Percentiles rank a stretch among this genome's conserved stretches.
These are phyloP conservation scores for Ernsta delagoae DNA, from an alignment of 2,888 invertebrate species.

Conservation along the genomic window DNA sequence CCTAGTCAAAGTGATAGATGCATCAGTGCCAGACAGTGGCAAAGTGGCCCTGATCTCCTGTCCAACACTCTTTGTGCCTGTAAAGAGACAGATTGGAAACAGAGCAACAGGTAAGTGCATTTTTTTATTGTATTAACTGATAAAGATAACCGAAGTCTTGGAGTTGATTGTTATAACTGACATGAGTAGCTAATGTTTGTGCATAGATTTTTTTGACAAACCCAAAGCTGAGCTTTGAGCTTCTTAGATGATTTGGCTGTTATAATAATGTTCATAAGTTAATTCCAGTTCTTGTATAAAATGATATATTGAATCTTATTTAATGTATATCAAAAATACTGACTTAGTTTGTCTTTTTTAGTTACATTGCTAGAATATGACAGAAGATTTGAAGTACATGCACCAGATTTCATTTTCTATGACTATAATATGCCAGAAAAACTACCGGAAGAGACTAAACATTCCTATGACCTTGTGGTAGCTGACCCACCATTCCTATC, in stretches of 20 bases:
- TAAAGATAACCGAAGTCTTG: no score
- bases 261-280: no score
- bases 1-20: constrained; percentile 88
- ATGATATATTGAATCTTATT: no score
- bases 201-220: no score
- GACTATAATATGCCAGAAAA: constrained; percentile 93
- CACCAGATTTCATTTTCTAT: constrained; percentile 92
- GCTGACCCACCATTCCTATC: constrained; percentile 98
- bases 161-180: no score
- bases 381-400: constrained; percentile 91
- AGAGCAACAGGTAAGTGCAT: constrained; percentile 73
- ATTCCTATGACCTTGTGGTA: constrained; percentile 90
- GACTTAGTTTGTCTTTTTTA: constrained; percentile 59
- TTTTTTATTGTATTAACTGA: neutral
- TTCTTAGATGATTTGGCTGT: no score
- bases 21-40: constrained; percentile 79
- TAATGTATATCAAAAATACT: no score
- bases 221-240: no score
- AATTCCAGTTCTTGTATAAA: no score
- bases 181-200: no score
- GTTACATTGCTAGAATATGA: constrained; percentile 94
- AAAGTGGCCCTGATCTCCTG: constrained; percentile 94
- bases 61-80: constrained; percentile 91
- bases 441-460: constrained; percentile 84
- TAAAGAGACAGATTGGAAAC: constrained; percentile 80